A percentile compares a stretch with the other conserved stretches of the same genome.
Conservation (phyloP, 2,113 vertebrate genomes). For the Tor tambroides region DNA sequence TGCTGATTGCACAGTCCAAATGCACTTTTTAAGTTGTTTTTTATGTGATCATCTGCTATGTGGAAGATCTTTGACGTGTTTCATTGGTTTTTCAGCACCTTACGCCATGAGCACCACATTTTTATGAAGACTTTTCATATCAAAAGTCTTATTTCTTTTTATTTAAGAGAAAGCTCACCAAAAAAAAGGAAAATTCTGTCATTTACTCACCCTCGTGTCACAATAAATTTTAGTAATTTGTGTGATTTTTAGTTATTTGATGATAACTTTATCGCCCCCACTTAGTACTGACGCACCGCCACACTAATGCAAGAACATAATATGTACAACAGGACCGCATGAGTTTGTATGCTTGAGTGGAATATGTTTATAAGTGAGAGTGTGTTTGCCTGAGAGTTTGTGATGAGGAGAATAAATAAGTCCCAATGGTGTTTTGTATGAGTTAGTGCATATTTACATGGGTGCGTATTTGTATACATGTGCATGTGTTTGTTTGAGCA, state of each 20-base stretch:
- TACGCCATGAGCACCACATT: not conserved
- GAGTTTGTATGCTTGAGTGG: not conserved
- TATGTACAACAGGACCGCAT: not conserved
- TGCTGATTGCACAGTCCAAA: not conserved
- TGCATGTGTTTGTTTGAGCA: slow-evolving; percentile 49
- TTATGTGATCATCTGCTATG: not conserved
- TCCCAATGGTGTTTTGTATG: not conserved
- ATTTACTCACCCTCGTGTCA: not conserved
- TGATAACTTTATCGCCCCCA: not conserved
- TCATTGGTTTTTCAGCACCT: not conserved
- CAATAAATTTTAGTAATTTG: not conserved
- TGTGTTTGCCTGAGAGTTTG: not conserved
- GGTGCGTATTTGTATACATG: slow-evolving; percentile 22
- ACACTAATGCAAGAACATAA: not conserved
- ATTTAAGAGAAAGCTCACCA: not conserved
- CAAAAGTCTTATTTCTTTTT: too few species aligned
- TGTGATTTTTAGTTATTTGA: not conserved
- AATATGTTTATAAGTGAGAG: not conserved
- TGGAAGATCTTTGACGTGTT: not conserved
- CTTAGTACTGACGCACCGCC: not conserved
- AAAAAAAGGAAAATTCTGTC: not conserved
- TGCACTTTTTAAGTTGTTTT: not conserved
- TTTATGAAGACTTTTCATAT: not conserved
- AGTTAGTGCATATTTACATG: slow-evolving; percentile 3
- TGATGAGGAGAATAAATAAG: not conserved